Evolutionary conservation across 1,140 invertebrate species (phyloP), one percentile per base, ranked within the genome.

Genomic region (Heliothis virescens): DNA sequence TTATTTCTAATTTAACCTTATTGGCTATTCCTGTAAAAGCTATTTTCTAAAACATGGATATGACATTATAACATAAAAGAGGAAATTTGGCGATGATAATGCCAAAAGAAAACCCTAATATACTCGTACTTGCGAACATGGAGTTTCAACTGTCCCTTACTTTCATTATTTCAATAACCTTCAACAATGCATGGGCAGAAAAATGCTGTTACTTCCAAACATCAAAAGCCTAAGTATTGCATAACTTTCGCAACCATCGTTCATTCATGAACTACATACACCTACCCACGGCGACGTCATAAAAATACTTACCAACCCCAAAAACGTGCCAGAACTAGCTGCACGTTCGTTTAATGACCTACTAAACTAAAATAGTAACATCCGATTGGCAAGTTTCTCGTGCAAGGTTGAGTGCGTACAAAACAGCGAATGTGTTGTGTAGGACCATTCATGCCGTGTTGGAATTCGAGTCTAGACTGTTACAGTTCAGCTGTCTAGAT

Each of bases 281-380:
- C 18, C 21, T 15, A 53, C 48, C 48, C 50, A 50, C 12, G 52
- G 18, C 65, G 41, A 29, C 65, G 16, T 53, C 65, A 69, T 52
- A 52, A 69, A 52, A 69, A 75, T 60, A 75, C 41, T 60, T 18
- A 48, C 55, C 41, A 34, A 62, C 72, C 55, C 55, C 41, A 75
- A 75, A 73, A 75, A 26, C 55, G 55, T 62, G 55, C 34, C 72
- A 60, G 50, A 21, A 34, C 34, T 7, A 60, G 55, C 48, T 52
- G 26, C 59, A 47, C 65, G 65, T 78, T 79, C 87, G 88, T 87
- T 87, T 89, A 90, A 90, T 87, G 87, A 90, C 86, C 88, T 77
- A 90, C 81, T 88, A 84, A 84, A 88, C 83, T 83, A 86, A 87
- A 90, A 90, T 87, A 88, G 85, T 81, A 80, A 80, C 83, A 83